Conservation (phyloP, 2,113 vertebrate genomes). For the Paradoxurus hermaphroditus region DNA sequence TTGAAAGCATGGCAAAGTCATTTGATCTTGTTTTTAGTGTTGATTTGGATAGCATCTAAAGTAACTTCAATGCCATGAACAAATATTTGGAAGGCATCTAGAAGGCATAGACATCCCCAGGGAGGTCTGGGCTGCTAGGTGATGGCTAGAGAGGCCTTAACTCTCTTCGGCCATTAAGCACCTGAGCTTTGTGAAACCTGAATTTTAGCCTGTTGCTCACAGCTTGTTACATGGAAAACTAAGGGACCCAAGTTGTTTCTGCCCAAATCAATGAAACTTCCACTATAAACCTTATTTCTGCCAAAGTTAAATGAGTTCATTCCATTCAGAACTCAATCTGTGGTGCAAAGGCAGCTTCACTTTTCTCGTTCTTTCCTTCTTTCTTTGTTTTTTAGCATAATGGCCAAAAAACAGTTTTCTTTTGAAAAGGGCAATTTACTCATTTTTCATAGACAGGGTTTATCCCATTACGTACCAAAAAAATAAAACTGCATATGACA, state of each 20-base stretch:
- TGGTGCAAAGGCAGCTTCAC: background rate
- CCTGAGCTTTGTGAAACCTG: background rate
- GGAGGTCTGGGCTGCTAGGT: background rate
- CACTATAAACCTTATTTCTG: background rate
- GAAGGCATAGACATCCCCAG: background rate
- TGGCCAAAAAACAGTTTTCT: background rate
- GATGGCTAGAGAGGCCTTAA: background rate
- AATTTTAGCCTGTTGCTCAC: background rate
- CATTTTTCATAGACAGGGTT: background rate
- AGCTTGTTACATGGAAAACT: background rate
- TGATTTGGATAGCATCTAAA: background rate
- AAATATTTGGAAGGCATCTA: background rate
- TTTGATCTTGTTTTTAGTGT: background rate
- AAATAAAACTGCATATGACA: background rate
- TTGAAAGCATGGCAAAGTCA: background rate
- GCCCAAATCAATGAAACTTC: background rate
- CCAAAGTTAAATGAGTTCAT: background rate
- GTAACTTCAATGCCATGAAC: background rate
- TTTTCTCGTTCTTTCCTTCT: background rate
- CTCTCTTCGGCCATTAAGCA: background rate
- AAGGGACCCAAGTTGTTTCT: background rate
- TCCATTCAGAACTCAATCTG: background rate
- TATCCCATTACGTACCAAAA: background rate
- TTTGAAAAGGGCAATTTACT: constrained; percentile 13
- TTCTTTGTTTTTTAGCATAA: background rate